A percentile compares a stretch with the other conserved stretches of the same genome.
These are phyloP conservation scores for Montifringilla adamsi DNA, from an alignment of 2,113 vertebrate genomes.

Conservation along the genomic window DNA sequence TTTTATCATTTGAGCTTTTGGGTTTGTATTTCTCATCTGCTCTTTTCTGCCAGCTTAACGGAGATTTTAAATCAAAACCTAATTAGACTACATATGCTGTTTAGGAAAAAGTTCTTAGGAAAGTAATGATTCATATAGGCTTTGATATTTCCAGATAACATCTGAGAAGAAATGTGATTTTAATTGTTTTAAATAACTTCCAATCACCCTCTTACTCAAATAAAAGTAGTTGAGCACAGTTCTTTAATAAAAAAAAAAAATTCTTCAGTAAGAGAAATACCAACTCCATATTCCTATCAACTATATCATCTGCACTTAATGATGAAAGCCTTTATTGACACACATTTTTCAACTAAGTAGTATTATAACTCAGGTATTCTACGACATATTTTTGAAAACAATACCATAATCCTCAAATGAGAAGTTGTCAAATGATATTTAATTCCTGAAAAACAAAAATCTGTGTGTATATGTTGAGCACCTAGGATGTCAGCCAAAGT, in stretches of 20 bases:
- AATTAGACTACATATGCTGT: constrained; percentile 57
- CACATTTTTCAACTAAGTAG: not conserved
- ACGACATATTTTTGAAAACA: not conserved
- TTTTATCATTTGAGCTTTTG: constrained; percentile 34
- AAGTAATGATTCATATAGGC: constrained; percentile 40
- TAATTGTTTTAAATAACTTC: constrained; percentile 38
- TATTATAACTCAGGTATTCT: not conserved
- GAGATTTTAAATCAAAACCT: constrained; percentile 47
- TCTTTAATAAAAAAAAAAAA: not conserved
- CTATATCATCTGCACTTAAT: not conserved
- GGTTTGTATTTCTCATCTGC: constrained; percentile 30
- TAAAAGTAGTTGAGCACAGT: not conserved
- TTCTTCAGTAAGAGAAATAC: not conserved
- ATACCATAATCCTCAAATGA: not conserved
- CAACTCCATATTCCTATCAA: not conserved
- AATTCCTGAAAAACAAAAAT: not conserved
- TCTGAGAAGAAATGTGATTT: constrained; percentile 4
- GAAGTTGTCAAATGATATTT: not conserved
- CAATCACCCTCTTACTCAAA: not conserved
- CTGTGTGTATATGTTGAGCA: not conserved
- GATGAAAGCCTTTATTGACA: not conserved
- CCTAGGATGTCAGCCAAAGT: not conserved
- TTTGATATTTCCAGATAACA: constrained; percentile 40
- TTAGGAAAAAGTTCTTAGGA: constrained; percentile 28
- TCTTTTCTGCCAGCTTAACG: constrained; percentile 17